phyloP scores from a whole-genome alignment of 2,113 vertebrate species.

The Callipepla californica region DNA sequence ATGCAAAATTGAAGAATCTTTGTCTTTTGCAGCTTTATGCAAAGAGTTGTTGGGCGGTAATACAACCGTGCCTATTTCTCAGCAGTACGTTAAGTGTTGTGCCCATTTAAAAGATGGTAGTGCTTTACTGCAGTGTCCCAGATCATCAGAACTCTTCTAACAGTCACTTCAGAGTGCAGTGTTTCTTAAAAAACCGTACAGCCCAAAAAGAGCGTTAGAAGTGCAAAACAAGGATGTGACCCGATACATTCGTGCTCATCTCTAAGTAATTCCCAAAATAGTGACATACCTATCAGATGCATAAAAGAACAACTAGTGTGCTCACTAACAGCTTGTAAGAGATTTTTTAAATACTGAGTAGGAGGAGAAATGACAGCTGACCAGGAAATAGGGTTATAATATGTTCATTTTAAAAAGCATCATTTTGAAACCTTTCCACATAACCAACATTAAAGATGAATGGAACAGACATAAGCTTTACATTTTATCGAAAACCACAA shows the following conservation, averaged over 20 bases:
- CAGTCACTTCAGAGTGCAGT: background rate
- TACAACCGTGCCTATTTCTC: background rate
- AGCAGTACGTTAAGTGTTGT: background rate
- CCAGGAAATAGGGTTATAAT: constrained; percentile 33
- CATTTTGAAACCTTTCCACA: constrained; percentile 21
- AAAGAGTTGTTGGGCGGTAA: constrained; percentile 22
- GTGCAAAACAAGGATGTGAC: constrained; percentile 51
- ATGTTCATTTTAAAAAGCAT: background rate
- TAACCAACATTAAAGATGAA: constrained; percentile 28
- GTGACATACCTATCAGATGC: constrained; percentile 45
- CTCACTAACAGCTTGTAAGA: constrained; percentile 53
- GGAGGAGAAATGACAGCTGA: constrained; percentile 59
- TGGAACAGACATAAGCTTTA: background rate
- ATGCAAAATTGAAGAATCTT: constrained; percentile 58
- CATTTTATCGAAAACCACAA: background rate
- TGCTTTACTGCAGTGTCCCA: background rate
- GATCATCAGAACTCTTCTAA: background rate
- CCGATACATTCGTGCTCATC: constrained; percentile 40
- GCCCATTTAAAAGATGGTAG: background rate
- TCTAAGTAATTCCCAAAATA: constrained; percentile 53
- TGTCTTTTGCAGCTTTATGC: constrained; percentile 15
- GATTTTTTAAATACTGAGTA: constrained; percentile 51
- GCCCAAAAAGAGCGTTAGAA: constrained; percentile 14
- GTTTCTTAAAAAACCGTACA: constrained; percentile 8
- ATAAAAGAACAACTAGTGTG: constrained; percentile 53